phyloP scores from a whole-genome alignment of 1,140 invertebrate species.

The Camponotus vicinus region DNA sequence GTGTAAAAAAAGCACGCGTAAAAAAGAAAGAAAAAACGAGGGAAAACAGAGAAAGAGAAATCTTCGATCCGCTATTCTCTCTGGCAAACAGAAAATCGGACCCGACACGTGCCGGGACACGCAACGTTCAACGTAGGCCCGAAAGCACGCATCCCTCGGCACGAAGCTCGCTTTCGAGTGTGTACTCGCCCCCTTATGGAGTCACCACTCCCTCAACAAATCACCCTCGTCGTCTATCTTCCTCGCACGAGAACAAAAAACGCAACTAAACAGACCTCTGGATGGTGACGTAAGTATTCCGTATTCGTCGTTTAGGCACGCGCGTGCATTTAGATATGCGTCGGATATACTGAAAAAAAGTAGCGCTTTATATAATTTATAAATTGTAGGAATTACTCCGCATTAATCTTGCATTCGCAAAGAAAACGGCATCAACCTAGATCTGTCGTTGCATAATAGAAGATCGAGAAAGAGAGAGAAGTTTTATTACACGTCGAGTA shows the following conservation, averaged over 20 bases:
- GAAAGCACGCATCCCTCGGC: constrained; percentile 71
- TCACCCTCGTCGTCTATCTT: constrained; percentile 27
- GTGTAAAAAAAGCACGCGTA: constrained; percentile 3
- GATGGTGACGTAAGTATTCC: neutral
- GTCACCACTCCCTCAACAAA: neutral
- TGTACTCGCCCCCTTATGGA: constrained; percentile 54
- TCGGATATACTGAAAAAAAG: neutral
- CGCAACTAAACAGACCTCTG: constrained; percentile 16
- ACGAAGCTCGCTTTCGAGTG: constrained; percentile 60
- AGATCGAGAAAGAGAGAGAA: neutral
- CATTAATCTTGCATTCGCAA: neutral
- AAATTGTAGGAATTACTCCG: neutral
- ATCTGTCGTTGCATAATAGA: neutral
- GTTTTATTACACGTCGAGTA: neutral
- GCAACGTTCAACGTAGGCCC: constrained; percentile 73
- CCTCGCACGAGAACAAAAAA: constrained; percentile 11
- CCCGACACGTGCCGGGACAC: constrained; percentile 77
- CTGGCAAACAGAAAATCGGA: constrained; percentile 74
- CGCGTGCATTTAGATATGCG: neutral
- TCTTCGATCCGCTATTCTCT: constrained; percentile 13
- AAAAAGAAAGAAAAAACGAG: constrained; percentile 58
- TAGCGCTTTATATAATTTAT: neutral
- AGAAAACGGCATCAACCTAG: neutral
- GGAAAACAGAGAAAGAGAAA: constrained; percentile 10
- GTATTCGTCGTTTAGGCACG: constrained; percentile 2